These are phyloP conservation scores for Hipparchia semele DNA, from an alignment of 2,888 invertebrate genomes.

Conservation along the genomic window DNA sequence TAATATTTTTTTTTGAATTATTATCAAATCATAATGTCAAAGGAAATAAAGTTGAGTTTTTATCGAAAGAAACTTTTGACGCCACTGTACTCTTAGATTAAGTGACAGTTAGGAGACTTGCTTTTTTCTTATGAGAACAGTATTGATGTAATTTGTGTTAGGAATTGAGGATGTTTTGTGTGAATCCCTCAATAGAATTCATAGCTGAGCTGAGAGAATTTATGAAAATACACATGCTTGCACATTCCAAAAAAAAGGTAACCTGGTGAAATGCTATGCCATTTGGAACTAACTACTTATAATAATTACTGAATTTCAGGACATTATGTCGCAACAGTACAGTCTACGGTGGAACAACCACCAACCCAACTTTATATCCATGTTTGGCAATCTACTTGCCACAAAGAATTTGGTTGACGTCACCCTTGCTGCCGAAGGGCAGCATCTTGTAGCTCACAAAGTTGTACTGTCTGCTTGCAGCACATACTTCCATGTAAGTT, in stretches of 20 bases:
- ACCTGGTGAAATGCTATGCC: not conserved
- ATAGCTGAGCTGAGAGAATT: too few relatives aligned
- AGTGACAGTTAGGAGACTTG: too few relatives aligned
- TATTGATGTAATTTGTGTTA: too few relatives aligned
- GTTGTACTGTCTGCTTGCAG: slow-evolving; percentile 95
- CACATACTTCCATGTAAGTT: slow-evolving; percentile 93
- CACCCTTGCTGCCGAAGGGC: slow-evolving; percentile 95
- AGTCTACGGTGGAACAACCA: slow-evolving; percentile 96
- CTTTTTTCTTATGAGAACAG: too few relatives aligned
- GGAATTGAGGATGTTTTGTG: too few relatives aligned
- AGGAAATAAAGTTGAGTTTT: too few relatives aligned
- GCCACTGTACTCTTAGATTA: too few relatives aligned
- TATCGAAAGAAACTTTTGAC: too few relatives aligned
- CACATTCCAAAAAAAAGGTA: too few relatives aligned
- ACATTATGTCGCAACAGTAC: slow-evolving; percentile 87
- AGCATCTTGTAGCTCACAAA: slow-evolving; percentile 94
- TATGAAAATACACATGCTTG: too few relatives aligned
- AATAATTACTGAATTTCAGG: slow-evolving; percentile 40
- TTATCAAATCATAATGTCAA: not conserved
- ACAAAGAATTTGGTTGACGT: slow-evolving; percentile 94
- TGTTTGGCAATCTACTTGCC: slow-evolving; percentile 92
- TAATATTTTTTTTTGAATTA: not conserved
- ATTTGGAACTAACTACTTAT: not conserved
- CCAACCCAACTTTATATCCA: slow-evolving; percentile 95
- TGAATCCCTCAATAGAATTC: too few relatives aligned